Base-by-base conservation (phyloP, 2,797 vertebrate species). In the Oreortyx pictus region DNA sequence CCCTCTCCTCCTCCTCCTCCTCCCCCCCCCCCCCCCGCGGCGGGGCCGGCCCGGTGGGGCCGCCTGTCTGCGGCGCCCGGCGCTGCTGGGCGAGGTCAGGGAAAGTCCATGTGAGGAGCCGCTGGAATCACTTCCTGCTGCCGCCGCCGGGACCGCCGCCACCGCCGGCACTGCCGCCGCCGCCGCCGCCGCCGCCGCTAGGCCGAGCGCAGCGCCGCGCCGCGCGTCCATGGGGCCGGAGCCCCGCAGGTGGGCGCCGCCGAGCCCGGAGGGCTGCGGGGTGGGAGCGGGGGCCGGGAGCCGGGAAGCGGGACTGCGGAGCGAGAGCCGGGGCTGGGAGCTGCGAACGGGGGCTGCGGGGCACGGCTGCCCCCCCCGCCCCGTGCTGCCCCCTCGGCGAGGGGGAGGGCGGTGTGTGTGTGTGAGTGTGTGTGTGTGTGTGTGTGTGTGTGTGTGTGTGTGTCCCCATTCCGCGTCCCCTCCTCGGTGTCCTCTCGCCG, bases 51-150 rank as follows among this genome's bases (percentile, higher is more conserved):
- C 35, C n/a, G 64, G 64, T 65, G 82, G 70, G 77, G 77, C 83
- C 77, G 70, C 41, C 50, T 14, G 35, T 68, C 74, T 75, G 94
- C 96, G 92, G 95, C 93, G 89, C 94, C 92, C 91, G 95, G 91
- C 93, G 96, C 94, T 94, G 97, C 96, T 95, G 98, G 97, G 97
- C 97, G 98, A 98, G 97, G 95, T 97, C 98, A 97, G 97, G 97
- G 98, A 97, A 98, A 97, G 96, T 98, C 98, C 98, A 97, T 97
- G 98, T 98, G 98, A 98, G 98, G 93, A 92, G 93, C 95, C 94
- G 95, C 94, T 90, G 97, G 97, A 97, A 97, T 97, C 98, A 98
- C 98, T 98, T 98, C 98, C 98, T 98, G 98, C 96, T 92, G 97
- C 96, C 93, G 97, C 95, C 95, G 95, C 89, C 93, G 91, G 92